Base-by-base conservation (phyloP, 2,888 invertebrate genomes). In the Rhagophthalmus giganteus region DNA sequence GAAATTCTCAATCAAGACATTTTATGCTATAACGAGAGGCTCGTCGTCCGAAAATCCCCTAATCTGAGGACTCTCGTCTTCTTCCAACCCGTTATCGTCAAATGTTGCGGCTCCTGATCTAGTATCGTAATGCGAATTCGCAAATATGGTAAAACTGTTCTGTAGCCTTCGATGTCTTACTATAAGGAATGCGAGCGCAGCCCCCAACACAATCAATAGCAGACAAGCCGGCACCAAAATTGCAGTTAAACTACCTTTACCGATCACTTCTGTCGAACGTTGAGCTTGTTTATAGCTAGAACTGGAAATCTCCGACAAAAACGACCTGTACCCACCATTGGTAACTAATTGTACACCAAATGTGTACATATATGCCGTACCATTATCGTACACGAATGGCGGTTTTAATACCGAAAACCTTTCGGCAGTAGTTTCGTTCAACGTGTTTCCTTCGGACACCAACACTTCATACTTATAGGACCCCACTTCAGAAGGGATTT, bases 11-110 rank as follows among this genome's bases (percentile, higher is more conserved):
- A n/a, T n/a, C n/a, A n/a, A 9, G 24, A 28, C 7, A 52, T 34
- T 41, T 84, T 81, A 94, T 64, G 93, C 92, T 72, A 94, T 88
- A 63, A 95, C 93, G 62, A 95, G 79, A 45, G 94, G 94, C 76
- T 94, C 95, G 74, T 94, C 94, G 73, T 94, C 95, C 0, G 93
- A 90, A 75, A 94, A 94, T 15, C 93, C 91, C 70, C 88, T 85
- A 68, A 94, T 92, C 60, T 92, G 88, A 25, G 94, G 94, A 64
- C 88, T 86, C 60, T 91, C 90, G 67, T 90, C 90, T 81, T 78
- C 74, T 82, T 89, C 87, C 55, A 87, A 79, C 54, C 84, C 85
- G 61, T 85, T 85, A 59, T 84, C 85, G 25, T 84, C 82, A 70
- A 94, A 89, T 40, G 90, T 90, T 28, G 94, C 91, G 62, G 92